Evolutionary conservation across 2,797 vertebrate species (phyloP).

Genomic region (Coendou prehensilis): DNA sequence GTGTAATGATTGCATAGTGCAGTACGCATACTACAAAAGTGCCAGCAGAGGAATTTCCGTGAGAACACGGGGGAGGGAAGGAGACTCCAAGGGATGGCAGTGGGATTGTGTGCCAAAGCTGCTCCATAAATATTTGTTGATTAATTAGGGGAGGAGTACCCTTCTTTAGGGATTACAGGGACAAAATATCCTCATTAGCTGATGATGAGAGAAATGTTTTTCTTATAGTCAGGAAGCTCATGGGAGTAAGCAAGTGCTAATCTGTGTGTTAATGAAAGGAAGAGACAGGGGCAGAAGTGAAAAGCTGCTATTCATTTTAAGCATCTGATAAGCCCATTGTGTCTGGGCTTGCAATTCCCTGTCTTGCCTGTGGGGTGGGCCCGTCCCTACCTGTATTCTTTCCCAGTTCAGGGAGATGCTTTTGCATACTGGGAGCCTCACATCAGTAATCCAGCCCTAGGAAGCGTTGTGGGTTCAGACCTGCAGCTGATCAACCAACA

Average conservation of each 20-base stretch:
- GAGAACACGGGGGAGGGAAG: background rate
- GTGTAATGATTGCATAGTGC: fast-evolving
- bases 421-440: background rate
- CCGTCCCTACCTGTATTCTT: background rate
- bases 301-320: background rate
- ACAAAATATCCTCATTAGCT: constrained; percentile 81
- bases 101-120: constrained; percentile 3
- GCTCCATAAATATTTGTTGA: constrained; percentile 80
- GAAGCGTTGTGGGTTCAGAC: background rate
- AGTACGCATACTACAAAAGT: fast-evolving
- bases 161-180: constrained; percentile 76
- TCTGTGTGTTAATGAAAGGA: constrained; percentile 68
- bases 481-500: background rate
- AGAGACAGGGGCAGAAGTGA: constrained; percentile 11
- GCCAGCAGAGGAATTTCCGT: background rate
- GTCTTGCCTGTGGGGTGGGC: background rate
- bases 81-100: background rate
- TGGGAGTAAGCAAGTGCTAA: constrained; percentile 70
- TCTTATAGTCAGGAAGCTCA: constrained; percentile 72
- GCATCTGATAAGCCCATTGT: constrained; percentile 15
- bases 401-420: background rate
- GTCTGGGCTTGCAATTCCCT: background rate
- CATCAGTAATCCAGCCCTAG: background rate
- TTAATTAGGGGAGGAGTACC: constrained; percentile 76
- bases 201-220: constrained; percentile 75